A percentile compares a stretch with the other conserved stretches of the same genome.
Evolutionary conservation across 2,113 vertebrate genomes (phyloP).

Genomic region (Pholis gunnellus): DNA sequence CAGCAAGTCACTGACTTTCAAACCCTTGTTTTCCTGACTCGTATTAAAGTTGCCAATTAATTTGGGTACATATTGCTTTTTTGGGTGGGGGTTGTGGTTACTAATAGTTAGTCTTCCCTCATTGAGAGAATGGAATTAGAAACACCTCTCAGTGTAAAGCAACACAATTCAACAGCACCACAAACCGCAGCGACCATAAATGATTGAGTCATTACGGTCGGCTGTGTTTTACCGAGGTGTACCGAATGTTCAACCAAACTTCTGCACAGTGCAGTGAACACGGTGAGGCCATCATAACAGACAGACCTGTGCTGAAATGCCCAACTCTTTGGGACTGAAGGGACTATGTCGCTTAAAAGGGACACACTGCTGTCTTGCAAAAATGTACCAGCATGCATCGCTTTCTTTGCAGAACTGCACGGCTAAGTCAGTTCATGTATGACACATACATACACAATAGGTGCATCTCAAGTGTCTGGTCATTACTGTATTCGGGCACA

Average conservation of each 20-base stretch:
- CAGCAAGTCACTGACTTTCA: background rate
- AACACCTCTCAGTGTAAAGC: background rate
- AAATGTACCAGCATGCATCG: background rate
- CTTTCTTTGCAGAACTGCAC: background rate
- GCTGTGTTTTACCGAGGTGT: background rate
- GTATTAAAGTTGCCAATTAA: background rate
- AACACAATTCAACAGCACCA: background rate
- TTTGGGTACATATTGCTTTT: background rate
- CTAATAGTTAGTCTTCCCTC: background rate
- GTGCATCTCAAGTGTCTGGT: conserved; percentile 9
- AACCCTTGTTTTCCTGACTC: background rate
- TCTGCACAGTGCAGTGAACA: background rate
- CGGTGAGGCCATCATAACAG: background rate
- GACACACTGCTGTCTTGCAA: background rate
- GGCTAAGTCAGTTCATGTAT: background rate
- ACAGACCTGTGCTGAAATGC: background rate
- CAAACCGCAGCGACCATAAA: background rate
- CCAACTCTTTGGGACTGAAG: background rate
- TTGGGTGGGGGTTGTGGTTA: background rate
- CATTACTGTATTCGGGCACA: conserved; percentile 27
- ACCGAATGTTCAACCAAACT: background rate
- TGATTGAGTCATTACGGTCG: background rate
- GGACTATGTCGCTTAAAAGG: conserved; percentile 3
- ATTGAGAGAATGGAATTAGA: background rate
- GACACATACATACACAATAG: background rate